These are phyloP conservation scores for Cyprinodon brontotheroides DNA, from an alignment of 2,113 vertebrate species.

Conservation along the genomic window DNA sequence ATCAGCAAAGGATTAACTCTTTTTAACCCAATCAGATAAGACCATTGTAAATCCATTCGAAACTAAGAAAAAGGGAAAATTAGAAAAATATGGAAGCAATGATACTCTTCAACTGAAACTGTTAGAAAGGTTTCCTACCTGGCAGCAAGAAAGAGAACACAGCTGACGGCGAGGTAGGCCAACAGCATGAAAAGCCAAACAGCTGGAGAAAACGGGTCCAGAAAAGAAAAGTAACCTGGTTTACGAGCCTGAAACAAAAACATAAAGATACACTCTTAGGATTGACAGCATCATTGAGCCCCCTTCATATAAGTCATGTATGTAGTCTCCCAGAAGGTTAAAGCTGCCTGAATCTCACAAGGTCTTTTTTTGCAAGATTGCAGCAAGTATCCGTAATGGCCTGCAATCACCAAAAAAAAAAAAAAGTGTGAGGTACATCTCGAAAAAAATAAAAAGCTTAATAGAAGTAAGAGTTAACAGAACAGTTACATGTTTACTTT, in stretches of 20 bases:
- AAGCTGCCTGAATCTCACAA: background rate
- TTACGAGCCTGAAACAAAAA: constrained; percentile 84
- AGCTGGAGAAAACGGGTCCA: constrained; percentile 93
- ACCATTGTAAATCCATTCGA: too few relatives aligned
- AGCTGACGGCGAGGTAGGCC: constrained; percentile 93
- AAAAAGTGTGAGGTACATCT: background rate
- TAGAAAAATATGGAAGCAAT: background rate
- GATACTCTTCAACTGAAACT: background rate
- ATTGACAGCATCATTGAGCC: background rate
- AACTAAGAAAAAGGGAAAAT: background rate
- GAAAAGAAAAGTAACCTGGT: constrained; percentile 94
- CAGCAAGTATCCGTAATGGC: background rate
- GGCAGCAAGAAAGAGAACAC: constrained; percentile 91
- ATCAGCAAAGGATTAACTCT: background rate
- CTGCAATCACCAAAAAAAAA: background rate
- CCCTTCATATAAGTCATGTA: background rate
- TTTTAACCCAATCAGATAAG: background rate
- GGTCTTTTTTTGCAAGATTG: background rate
- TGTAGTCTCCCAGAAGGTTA: background rate
- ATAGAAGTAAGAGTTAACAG: background rate
- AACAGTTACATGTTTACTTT: too few relatives aligned
- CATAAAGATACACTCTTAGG: constrained; percentile 11
- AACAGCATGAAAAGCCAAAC: constrained; percentile 97
- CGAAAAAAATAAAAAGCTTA: background rate
- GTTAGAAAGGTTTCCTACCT: constrained; percentile 72